Evolutionary conservation across 2,113 vertebrate species (phyloP).

Genomic region (Pseudorhombus dupliciocellatus): DNA sequence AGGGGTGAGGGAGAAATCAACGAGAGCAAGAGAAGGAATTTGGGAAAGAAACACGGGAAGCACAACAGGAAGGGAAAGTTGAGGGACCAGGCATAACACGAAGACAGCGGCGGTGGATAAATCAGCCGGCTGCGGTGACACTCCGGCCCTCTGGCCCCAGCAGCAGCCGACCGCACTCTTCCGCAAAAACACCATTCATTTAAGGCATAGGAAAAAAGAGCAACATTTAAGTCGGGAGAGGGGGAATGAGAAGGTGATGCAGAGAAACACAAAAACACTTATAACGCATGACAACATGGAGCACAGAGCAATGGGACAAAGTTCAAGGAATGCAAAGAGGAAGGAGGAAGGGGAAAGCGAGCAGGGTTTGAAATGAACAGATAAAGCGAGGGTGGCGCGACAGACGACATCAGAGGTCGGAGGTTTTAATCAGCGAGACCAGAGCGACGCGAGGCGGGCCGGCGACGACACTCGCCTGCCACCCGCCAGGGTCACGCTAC

Average conservation of each 20-base stretch:
- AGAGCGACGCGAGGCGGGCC: slow-evolving; percentile 38
- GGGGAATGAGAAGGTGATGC: slow-evolving; percentile 26
- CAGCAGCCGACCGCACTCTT: slow-evolving; percentile 66
- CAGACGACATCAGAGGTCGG: slow-evolving; percentile 56
- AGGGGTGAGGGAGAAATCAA: slow-evolving; percentile 35
- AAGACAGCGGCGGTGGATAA: slow-evolving; percentile 81
- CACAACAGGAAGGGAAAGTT: slow-evolving; percentile 84
- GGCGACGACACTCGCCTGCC: slow-evolving; percentile 31
- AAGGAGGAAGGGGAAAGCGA: slow-evolving; percentile 67
- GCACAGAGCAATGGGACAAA: slow-evolving; percentile 57
- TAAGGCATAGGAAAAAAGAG: slow-evolving; percentile 47
- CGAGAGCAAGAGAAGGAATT: slow-evolving; percentile 70
- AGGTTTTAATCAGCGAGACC: slow-evolving; percentile 65
- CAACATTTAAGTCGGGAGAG: slow-evolving; percentile 35
- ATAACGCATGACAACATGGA: slow-evolving; percentile 24
- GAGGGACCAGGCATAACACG: slow-evolving; percentile 78
- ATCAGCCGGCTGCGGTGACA: slow-evolving; percentile 76
- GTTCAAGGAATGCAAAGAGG: slow-evolving; percentile 66
- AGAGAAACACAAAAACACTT: slow-evolving; percentile 29
- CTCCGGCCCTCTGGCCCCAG: slow-evolving; percentile 61
- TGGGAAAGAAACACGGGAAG: slow-evolving; percentile 81
- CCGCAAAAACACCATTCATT: slow-evolving; percentile 83
- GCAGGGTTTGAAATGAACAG: slow-evolving; percentile 69
- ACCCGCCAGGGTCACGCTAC: slow-evolving; percentile 55
- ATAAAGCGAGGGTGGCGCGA: slow-evolving; percentile 53